These are phyloP conservation scores for Magallana ariakensis DNA, from an alignment of 1,140 invertebrate genomes.

Conservation along the genomic window DNA sequence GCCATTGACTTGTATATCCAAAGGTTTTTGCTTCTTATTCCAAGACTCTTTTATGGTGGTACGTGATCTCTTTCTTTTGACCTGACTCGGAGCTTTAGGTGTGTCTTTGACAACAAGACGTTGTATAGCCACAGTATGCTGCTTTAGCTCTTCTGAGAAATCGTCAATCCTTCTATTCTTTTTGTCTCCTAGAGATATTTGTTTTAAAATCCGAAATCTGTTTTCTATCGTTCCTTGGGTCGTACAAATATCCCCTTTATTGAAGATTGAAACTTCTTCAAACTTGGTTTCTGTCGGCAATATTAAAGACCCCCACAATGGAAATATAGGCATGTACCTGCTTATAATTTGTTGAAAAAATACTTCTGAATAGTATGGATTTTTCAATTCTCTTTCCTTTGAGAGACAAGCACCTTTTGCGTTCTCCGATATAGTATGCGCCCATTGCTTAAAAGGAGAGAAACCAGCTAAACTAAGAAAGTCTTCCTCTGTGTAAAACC, in stretches of 20 bases:
- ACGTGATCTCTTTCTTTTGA: too few relatives aligned
- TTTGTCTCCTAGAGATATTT: too few relatives aligned
- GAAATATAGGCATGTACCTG: background rate
- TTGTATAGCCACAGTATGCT: too few relatives aligned
- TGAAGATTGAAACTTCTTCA: background rate
- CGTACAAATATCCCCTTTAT: background rate
- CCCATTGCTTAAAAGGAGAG: background rate
- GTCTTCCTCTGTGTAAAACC: background rate
- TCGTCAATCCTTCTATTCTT: too few relatives aligned
- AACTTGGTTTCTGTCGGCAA: background rate
- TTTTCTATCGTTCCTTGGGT: too few relatives aligned
- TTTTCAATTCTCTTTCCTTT: background rate
- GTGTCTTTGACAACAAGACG: too few relatives aligned
- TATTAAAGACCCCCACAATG: background rate
- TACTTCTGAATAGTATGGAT: background rate
- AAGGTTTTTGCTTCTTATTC: too few relatives aligned
- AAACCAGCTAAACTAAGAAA: background rate
- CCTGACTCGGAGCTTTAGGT: too few relatives aligned
- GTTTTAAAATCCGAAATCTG: too few relatives aligned
- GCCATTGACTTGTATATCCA: too few relatives aligned
- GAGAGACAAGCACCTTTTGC: background rate
- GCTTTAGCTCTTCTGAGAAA: too few relatives aligned
- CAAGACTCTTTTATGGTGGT: too few relatives aligned
- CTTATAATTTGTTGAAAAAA: background rate
- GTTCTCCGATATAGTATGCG: background rate